Conservation (phyloP, 2,113 vertebrate genomes). For the Butorides virescens region DNA sequence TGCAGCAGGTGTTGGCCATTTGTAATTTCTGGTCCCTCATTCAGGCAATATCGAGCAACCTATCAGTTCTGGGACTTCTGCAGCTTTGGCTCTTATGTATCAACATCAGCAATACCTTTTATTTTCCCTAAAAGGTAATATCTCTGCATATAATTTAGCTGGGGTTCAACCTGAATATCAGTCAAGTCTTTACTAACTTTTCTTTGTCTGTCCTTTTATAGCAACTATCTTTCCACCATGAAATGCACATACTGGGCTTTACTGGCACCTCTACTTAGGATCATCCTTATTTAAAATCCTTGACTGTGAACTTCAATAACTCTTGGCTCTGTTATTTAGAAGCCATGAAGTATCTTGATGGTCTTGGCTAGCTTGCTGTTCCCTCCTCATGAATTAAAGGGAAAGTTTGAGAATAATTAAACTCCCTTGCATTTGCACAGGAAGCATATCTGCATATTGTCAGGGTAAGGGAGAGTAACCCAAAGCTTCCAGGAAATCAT, state of each 20-base stretch:
- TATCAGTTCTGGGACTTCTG: background rate
- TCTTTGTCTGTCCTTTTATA: background rate
- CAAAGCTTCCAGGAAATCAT: background rate
- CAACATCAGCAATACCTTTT: background rate
- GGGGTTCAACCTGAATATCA: background rate
- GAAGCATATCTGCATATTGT: background rate
- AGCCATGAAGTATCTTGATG: background rate
- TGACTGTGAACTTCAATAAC: background rate
- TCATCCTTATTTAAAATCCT: background rate
- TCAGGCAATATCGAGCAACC: background rate
- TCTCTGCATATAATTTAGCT: background rate
- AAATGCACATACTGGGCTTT: background rate
- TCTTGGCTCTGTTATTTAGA: background rate
- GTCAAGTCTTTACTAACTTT: background rate
- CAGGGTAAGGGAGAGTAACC: background rate
- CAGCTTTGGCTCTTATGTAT: background rate
- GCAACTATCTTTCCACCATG: background rate
- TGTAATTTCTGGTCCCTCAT: background rate
- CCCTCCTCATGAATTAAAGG: background rate
- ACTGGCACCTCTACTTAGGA: background rate
- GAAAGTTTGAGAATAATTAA: background rate
- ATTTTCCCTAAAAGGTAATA: background rate
- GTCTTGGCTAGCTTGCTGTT: background rate
- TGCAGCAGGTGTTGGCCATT: constrained; percentile 3
- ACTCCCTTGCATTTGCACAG: background rate